phyloP scores from a whole-genome alignment of 1,140 invertebrate species.

The Brachionus asplanchnoidis region DNA sequence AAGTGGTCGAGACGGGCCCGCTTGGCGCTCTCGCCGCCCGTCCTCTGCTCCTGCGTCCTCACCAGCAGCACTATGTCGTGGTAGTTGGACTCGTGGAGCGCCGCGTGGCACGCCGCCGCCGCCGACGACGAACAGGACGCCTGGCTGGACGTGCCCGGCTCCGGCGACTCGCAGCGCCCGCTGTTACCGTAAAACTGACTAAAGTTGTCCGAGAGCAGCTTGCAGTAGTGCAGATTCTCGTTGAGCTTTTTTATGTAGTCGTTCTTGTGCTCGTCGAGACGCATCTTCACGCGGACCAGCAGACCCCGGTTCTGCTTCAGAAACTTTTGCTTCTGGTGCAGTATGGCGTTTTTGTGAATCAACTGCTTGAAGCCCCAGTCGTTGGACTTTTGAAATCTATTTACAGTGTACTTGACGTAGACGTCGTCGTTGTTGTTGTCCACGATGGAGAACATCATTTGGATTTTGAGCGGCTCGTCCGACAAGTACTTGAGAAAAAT shows the following conservation, averaged over 20 bases:
- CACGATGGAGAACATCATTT: conserved; percentile 41
- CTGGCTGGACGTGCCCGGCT: neutral
- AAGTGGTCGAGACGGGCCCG: neutral
- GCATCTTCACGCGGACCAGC: neutral
- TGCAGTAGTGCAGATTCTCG: conserved; percentile 34
- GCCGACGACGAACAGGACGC: neutral
- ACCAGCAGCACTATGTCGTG: neutral
- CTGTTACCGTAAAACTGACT: conserved; percentile 10
- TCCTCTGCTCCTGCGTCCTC: neutral
- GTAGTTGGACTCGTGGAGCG: neutral
- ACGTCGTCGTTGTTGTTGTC: conserved; percentile 39
- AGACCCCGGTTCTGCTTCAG: neutral
- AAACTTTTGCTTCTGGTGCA: conserved; percentile 15
- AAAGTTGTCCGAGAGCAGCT: conserved; percentile 26
- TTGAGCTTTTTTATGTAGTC: conserved; percentile 33
- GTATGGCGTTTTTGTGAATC: conserved; percentile 40
- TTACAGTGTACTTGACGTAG: conserved; percentile 41
- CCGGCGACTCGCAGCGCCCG: neutral
- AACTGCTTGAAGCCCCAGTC: conserved; percentile 41
- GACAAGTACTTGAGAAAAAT: conserved; percentile 39
- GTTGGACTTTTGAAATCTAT: conserved; percentile 40
- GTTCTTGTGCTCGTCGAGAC: conserved; percentile 32
- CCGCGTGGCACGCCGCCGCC: neutral
- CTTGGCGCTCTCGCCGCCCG: neutral
- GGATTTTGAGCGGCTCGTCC: conserved; percentile 39